These are phyloP conservation scores for Squalus acanthias DNA, from an alignment of 2,797 vertebrate species.

Conservation along the genomic window DNA sequence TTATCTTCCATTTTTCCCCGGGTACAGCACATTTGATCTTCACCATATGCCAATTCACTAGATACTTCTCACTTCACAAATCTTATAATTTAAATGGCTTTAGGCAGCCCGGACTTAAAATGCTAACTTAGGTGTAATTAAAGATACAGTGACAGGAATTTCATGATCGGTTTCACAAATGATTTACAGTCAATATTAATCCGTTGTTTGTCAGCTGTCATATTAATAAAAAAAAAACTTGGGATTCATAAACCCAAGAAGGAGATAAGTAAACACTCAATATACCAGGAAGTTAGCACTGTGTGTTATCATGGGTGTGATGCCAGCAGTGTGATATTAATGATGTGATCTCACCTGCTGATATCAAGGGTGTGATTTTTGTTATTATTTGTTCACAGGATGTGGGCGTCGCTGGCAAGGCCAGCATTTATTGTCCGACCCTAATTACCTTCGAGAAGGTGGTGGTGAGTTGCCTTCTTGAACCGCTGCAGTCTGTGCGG, in stretches of 20 bases:
- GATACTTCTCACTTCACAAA: constrained; percentile 37
- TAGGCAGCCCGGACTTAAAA: neutral
- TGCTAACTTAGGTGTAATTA: neutral
- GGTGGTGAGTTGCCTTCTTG: too few relatives aligned
- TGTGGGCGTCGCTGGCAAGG: too few relatives aligned
- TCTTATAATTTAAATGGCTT: constrained; percentile 34
- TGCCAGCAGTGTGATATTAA: neutral
- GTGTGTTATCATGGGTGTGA: too few relatives aligned
- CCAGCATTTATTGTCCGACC: too few relatives aligned
- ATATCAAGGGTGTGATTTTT: too few relatives aligned
- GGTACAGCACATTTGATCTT: constrained; percentile 40
- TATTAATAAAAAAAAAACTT: neutral
- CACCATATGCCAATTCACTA: constrained; percentile 40
- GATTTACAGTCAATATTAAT: neutral
- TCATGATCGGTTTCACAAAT: neutral
- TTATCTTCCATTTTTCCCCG: constrained; percentile 40
- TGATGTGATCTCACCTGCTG: too few relatives aligned
- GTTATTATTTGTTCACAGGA: too few relatives aligned
- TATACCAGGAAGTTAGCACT: neutral
- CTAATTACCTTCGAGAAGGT: too few relatives aligned
- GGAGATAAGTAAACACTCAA: neutral
- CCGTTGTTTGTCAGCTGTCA: neutral
- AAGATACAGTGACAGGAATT: neutral
- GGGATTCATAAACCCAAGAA: neutral
- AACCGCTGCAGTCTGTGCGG: too few relatives aligned